Conservation (phyloP, 2,113 vertebrate species). For the Probosciger aterrimus region DNA sequence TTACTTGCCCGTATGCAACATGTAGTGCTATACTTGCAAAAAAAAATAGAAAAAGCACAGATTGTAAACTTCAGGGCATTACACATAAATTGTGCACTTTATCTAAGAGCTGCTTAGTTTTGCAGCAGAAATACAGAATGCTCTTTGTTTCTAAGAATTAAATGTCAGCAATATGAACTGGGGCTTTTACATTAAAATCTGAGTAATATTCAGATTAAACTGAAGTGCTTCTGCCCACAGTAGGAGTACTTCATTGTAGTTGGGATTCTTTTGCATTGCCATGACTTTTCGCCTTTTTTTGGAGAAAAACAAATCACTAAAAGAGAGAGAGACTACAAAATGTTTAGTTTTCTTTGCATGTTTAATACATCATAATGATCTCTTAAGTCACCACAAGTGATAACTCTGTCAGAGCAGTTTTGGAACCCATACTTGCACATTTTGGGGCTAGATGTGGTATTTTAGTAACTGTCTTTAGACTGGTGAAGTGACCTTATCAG, state of each 20-base stretch:
- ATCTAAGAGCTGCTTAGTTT: not conserved
- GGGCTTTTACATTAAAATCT: not conserved
- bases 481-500: not conserved
- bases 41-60: not conserved
- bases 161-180: not conserved
- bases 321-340: not conserved
- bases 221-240: not conserved
- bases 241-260: not conserved
- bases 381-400: not conserved
- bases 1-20: not conserved
- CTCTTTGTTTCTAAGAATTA: not conserved
- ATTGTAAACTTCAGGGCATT: not conserved
- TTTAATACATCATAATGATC: not conserved
- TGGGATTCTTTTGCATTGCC: not conserved
- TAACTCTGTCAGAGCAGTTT: not conserved
- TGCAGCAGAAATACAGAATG: not conserved
- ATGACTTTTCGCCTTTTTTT: not conserved
- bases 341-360: not conserved
- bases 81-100: not conserved
- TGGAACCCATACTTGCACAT: not conserved
- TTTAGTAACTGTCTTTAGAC: not conserved
- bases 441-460: not conserved
- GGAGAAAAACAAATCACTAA: not conserved
- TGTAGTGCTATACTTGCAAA: not conserved
- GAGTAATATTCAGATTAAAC: not conserved